Evolutionary conservation across 2,888 invertebrate genomes (phyloP).

Genomic region (Leucoptera coffeella): DNA sequence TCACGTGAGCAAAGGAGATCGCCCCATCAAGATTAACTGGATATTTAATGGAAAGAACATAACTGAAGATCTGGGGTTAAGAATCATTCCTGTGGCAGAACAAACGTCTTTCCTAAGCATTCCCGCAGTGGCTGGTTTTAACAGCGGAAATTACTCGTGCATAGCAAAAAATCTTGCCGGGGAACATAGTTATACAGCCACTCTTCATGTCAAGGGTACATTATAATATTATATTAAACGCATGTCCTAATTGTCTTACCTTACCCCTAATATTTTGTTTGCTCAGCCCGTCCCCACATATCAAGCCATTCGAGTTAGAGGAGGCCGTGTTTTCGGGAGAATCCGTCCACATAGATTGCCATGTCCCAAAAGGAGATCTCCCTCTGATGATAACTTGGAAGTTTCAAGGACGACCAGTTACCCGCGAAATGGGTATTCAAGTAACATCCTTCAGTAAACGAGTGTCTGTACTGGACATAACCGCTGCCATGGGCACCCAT

Average conservation of each 20-base stretch:
- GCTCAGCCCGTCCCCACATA: slow-evolving; percentile 57
- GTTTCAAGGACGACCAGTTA: slow-evolving; percentile 55
- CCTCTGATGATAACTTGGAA: slow-evolving; percentile 69
- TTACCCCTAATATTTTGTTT: slow-evolving; percentile 30
- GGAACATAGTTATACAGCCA: slow-evolving; percentile 58
- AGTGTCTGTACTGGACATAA: slow-evolving; percentile 63
- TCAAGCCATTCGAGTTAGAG: slow-evolving; percentile 56
- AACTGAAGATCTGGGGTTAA: slow-evolving; percentile 48
- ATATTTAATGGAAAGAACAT: slow-evolving; percentile 62
- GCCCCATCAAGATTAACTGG: slow-evolving; percentile 69
- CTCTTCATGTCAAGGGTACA: slow-evolving; percentile 47
- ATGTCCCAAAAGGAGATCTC: slow-evolving; percentile 66
- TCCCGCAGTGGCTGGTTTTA: slow-evolving; percentile 61
- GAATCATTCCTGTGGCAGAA: slow-evolving; percentile 57
- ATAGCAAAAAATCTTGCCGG: slow-evolving; percentile 69
- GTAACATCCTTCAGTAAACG: slow-evolving; percentile 57
- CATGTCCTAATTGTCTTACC: slow-evolving; percentile 18
- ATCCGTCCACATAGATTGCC: slow-evolving; percentile 59
- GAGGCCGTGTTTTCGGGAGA: slow-evolving; percentile 57
- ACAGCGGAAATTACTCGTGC: slow-evolving; percentile 73
- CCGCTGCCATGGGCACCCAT: slow-evolving; percentile 59
- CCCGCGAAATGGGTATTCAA: slow-evolving; percentile 27
- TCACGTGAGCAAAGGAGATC: slow-evolving; percentile 66
- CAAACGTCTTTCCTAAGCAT: slow-evolving; percentile 66
- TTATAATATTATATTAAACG: slow-evolving; percentile 16